phyloP scores from a whole-genome alignment of 2,888 invertebrate genomes.

The Standfussiana lucernea region DNA sequence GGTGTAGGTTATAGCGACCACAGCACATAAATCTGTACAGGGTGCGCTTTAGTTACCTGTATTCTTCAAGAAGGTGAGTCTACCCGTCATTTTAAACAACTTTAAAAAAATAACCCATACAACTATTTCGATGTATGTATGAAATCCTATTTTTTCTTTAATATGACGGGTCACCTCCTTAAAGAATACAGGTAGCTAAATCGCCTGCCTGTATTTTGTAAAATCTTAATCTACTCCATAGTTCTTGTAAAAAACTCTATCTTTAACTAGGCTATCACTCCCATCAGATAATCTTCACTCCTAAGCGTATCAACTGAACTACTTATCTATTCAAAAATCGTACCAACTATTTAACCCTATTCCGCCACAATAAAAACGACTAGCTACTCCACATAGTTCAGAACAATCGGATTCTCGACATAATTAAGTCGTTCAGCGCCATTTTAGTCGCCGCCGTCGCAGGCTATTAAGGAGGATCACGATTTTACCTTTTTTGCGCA shows the following conservation, averaged over 20 bases:
- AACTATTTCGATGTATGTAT: no score
- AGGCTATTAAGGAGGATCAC: constrained; percentile 76
- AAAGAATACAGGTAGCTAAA: no score
- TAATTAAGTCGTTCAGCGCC: constrained; percentile 70
- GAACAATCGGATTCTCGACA: constrained; percentile 59
- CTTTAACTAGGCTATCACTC: neutral
- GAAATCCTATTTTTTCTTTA: no score
- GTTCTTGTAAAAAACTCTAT: neutral
- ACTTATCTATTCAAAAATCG: constrained; percentile 31
- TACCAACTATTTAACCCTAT: constrained; percentile 46
- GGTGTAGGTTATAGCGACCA: no score
- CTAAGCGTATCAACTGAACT: constrained; percentile 10
- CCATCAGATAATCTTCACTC: neutral
- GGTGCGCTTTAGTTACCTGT: no score
- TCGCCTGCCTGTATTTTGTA: neutral
- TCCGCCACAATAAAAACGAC: constrained; percentile 40
- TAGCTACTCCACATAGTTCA: constrained; percentile 28
- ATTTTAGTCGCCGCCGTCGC: constrained; percentile 73
- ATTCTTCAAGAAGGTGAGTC: no score
- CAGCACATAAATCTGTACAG: no score
- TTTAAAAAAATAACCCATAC: no score
- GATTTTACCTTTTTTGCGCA: constrained; percentile 76
- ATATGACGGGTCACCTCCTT: no score
- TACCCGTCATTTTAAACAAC: no score
- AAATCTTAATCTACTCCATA: neutral